Evolutionary conservation across 2,888 invertebrate species (phyloP).

Genomic region (Sphaerophoria rueppellii): DNA sequence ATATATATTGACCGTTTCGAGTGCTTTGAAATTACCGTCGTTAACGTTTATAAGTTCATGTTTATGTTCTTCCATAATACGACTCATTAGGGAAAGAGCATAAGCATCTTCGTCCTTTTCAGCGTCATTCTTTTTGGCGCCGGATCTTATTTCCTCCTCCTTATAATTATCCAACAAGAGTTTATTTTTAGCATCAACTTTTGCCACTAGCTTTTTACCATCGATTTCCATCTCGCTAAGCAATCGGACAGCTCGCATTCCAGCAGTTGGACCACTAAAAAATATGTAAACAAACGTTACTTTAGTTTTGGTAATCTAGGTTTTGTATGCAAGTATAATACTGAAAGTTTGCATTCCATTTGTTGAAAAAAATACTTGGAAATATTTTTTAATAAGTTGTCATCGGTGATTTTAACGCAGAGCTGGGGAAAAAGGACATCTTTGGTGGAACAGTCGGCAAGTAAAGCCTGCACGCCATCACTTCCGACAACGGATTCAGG

Average conservation of each 20-base stretch:
- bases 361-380: too few species aligned
- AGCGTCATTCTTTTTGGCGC: slow-evolving; percentile 83
- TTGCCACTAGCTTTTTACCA: slow-evolving; percentile 96
- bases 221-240: slow-evolving; percentile 96
- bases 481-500: too few species aligned
- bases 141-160: slow-evolving; percentile 86
- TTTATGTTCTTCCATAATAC: slow-evolving; percentile 91
- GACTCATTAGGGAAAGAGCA: slow-evolving; percentile 89
- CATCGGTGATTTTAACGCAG: too few species aligned
- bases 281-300: neutral
- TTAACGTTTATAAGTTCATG: slow-evolving; percentile 76
- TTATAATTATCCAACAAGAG: slow-evolving; percentile 96
- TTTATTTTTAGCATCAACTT: slow-evolving; percentile 98
- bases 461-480: too few species aligned
- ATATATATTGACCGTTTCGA: slow-evolving; percentile 45
- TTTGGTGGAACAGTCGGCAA: too few species aligned
- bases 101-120: slow-evolving; percentile 85
- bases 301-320: neutral
- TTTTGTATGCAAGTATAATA: neutral
- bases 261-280: slow-evolving; percentile 92
- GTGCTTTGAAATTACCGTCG: slow-evolving; percentile 64
- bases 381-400: too few species aligned
- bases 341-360: too few species aligned
- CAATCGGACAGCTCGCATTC: slow-evolving; percentile 95
- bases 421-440: too few species aligned